Conservation (phyloP, 2,797 vertebrate genomes). For the Pangasius larnaudii region DNA sequence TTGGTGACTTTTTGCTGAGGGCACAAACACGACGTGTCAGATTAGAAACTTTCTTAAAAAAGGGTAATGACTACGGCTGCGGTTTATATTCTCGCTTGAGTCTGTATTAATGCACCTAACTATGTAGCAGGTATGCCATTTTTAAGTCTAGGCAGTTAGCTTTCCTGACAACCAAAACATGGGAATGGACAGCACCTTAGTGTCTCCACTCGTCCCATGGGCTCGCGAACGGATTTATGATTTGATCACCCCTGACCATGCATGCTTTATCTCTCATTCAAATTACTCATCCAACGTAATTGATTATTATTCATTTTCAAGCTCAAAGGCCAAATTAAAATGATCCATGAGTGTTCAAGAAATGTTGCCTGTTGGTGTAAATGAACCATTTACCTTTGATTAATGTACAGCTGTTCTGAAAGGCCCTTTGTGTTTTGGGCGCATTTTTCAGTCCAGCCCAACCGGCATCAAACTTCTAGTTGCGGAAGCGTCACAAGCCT, state of each 20-base stretch:
- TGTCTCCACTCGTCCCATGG: too few relatives aligned
- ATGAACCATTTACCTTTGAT: conserved; percentile 47
- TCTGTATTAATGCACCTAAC: neutral
- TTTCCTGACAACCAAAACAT: neutral
- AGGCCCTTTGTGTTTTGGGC: conserved; percentile 32
- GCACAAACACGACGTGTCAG: neutral
- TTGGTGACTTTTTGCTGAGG: neutral
- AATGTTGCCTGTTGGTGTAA: neutral
- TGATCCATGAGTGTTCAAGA: neutral
- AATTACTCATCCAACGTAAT: neutral
- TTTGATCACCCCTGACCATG: too few relatives aligned
- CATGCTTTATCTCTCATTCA: neutral
- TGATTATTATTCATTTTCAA: neutral
- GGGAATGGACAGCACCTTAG: neutral
- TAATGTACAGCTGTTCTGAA: conserved; percentile 42
- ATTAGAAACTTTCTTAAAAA: neutral
- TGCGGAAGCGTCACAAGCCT: neutral
- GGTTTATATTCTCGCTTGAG: neutral
- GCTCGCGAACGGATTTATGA: neutral
- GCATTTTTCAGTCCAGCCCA: conserved; percentile 52
- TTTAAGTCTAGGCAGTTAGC: neutral
- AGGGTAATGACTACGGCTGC: too few relatives aligned
- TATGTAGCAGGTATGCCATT: neutral
- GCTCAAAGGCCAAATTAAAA: neutral
- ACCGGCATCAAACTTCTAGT: conserved; percentile 14